Evolutionary conservation across 2,888 invertebrate species (phyloP), one percentile per base, ranked within the genome.

Genomic region (Drosophila mulleri): DNA sequence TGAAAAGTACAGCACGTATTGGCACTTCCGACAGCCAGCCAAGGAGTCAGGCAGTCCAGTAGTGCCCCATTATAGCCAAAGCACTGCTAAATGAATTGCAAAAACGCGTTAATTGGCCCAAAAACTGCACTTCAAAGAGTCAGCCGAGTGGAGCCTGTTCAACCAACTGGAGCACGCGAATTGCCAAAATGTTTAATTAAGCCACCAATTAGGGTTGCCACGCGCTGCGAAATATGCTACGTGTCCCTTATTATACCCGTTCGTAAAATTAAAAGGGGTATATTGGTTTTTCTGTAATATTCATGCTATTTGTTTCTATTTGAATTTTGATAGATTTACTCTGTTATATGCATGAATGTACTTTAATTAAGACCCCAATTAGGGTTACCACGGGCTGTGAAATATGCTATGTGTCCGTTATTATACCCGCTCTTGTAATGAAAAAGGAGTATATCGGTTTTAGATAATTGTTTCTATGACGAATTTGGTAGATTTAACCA

Each of bases 201-300:
- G 75, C 57, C 65, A 72, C 86, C 86, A 84, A 84, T 88, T 84
- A 88, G 77, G 76, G 86, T 75, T 75, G 65, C 75, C 75, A 57
- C 12, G 53, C 63, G 37, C 53, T 14, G 11, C 9, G 6, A 58
- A 69, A 57, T 57, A 32, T 42, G 72, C 52, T 71, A 71, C 76
- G 77, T 72, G 57, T 67, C 1, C 44, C 41, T 56, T 12, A 41
- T 44, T 57, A 20, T 14, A 18, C n/a, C 6, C 48, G 18, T 7
- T 18, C 12, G 12, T 6, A 12, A 3, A 5, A 11, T 18, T 2
- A 6, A 32, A 48, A 14, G 8, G 14, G 18, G 50, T 20, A 14
- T 50, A 50, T 50, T 50, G n/a, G 50, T 12, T 50, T n/a, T 2
- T 9, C 2, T 12, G 35, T 7, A 9, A 9, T 32, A 11, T 9